Evolutionary conservation across 2,797 vertebrate species (phyloP).

Genomic region (Coluber constrictor): DNA sequence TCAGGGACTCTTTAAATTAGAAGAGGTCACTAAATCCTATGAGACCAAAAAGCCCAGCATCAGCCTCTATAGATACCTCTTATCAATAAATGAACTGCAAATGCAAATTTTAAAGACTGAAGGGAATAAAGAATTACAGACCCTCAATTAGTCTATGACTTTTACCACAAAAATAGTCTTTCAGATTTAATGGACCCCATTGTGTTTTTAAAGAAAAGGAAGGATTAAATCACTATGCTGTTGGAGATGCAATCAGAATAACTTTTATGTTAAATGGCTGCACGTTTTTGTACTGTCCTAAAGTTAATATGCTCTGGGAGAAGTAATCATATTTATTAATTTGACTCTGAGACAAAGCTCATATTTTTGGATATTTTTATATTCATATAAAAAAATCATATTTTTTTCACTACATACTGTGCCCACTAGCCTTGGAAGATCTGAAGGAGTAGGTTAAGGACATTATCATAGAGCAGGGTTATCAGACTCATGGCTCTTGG

Average conservation of each 20-base stretch:
- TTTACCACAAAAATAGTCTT: background rate
- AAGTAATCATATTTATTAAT: background rate
- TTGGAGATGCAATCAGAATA: background rate
- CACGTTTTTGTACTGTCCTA: background rate
- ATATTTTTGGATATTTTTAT: background rate
- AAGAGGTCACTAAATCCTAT: background rate
- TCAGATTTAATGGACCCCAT: background rate
- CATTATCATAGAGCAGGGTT: background rate
- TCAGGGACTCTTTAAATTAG: background rate
- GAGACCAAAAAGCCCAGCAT: background rate
- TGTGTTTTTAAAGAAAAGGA: background rate
- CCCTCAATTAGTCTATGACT: background rate
- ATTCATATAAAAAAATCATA: background rate
- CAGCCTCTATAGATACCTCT: background rate
- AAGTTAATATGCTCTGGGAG: background rate
- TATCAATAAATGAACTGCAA: background rate
- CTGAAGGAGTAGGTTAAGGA: background rate
- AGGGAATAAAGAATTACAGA: background rate
- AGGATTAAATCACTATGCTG: background rate
- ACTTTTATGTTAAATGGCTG: background rate
- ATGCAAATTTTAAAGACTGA: background rate
- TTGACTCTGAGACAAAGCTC: background rate
- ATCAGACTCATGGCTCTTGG: too few species aligned
- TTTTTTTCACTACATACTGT: background rate
- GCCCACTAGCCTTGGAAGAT: background rate